A percentile compares a stretch with the other conserved stretches of the same genome.
Evolutionary conservation across 2,888 invertebrate species (phyloP).

Genomic region (Scrobipalpa atriplicella): DNA sequence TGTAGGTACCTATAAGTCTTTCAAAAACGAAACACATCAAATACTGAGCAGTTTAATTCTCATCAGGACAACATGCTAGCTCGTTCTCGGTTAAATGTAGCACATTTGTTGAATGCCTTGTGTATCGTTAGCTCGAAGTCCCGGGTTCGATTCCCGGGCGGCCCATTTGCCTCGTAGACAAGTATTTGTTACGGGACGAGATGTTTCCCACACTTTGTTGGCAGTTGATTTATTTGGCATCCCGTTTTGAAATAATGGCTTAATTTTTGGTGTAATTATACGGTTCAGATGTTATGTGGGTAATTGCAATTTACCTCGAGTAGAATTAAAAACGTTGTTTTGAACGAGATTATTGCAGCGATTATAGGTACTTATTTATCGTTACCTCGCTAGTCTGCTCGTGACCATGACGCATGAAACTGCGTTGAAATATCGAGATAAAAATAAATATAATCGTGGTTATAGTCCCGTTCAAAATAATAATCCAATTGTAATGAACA

Average conservation of each 20-base stretch:
- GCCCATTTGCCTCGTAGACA: slow-evolving; percentile 21
- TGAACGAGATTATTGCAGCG: too few relatives aligned
- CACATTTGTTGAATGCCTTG: slow-evolving; percentile 18
- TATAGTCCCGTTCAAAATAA: too few relatives aligned
- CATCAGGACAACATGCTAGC: slow-evolving; percentile 7
- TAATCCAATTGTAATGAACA: too few relatives aligned
- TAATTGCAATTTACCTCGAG: neutral
- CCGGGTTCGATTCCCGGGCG: slow-evolving; percentile 22
- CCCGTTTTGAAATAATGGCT: neutral
- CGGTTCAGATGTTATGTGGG: neutral
- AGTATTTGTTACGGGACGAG: slow-evolving; percentile 22
- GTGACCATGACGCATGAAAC: too few relatives aligned
- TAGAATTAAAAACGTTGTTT: neutral
- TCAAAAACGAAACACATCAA: slow-evolving; percentile 5
- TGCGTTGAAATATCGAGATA: too few relatives aligned
- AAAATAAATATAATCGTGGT: too few relatives aligned
- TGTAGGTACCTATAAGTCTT: too few relatives aligned
- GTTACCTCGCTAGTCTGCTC: too few relatives aligned
- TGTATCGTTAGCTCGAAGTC: slow-evolving; percentile 17
- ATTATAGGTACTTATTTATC: too few relatives aligned
- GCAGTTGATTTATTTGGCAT: slow-evolving; percentile 9
- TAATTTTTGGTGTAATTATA: slow-evolving; percentile 15
- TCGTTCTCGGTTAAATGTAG: slow-evolving; percentile 17
- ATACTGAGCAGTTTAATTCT: slow-evolving; percentile 21
- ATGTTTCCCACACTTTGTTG: slow-evolving; percentile 17